Evolutionary conservation across 2,888 invertebrate species (phyloP).

Genomic region (Oxyscelio sp.): DNA sequence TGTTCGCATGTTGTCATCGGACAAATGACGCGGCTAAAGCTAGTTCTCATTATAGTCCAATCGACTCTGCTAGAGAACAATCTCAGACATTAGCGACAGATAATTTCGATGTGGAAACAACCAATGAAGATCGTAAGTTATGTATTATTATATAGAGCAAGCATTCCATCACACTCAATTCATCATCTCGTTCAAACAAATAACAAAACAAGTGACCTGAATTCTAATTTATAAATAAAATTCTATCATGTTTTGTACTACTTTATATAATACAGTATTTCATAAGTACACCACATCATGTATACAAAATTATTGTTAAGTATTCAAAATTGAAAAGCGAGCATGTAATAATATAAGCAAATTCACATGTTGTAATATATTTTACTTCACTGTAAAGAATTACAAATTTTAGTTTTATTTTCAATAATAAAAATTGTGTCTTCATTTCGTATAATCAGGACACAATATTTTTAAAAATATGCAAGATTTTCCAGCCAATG

Average conservation of each 20-base stretch:
- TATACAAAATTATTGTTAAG: no score
- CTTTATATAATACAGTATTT: no score
- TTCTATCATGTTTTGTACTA: no score
- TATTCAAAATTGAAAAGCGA: no score
- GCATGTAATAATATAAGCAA: constrained; percentile 12
- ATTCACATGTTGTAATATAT: constrained; percentile 56
- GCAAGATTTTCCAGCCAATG: constrained; percentile 2
- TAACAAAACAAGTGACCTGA: neutral
- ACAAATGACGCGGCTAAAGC: constrained; percentile 87
- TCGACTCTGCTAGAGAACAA: constrained; percentile 86
- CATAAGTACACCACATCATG: no score
- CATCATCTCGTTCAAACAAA: constrained; percentile 3
- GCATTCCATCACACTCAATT: constrained; percentile 32
- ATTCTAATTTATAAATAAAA: no score
- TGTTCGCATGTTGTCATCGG: constrained; percentile 96
- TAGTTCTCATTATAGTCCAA: constrained; percentile 86
- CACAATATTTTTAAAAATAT: no score
- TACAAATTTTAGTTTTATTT: no score
- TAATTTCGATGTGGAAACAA: constrained; percentile 89
- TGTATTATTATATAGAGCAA: constrained; percentile 69
- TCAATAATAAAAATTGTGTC: no score
- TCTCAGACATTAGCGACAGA: constrained; percentile 88
- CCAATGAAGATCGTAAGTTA: constrained; percentile 90
- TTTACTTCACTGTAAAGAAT: constrained; percentile 2
- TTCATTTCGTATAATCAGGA: constrained; percentile 8